Base-by-base conservation (phyloP, 2,888 invertebrate genomes). In the Lasioglossum morio region DNA sequence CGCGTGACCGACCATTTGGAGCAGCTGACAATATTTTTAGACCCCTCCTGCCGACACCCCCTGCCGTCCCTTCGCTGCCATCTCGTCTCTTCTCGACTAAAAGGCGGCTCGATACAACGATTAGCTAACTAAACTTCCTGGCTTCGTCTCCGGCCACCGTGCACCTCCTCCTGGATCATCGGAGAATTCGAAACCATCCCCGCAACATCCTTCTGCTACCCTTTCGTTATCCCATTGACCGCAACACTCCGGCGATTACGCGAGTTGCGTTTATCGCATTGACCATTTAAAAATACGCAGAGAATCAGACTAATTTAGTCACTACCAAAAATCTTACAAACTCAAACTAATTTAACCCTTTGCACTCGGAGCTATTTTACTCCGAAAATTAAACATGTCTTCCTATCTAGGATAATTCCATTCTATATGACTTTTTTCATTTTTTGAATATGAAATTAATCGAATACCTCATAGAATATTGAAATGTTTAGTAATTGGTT, bases 1-100 rank as follows among this genome's bases (percentile, higher is more conserved):
- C 92, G 93, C 93, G 91, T 90, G 92, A 91, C 84, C 92, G 92
- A 90, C 90, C 93, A 94, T 94, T 92, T 93, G 87, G 93, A 94
- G 92, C 94, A 92, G 84, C 87, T 83, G 77, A 89, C 87, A 89
- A 87, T 93, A 92, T 93, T 93, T 93, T 93, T 93, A 93, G 93
- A 92, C 87, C 89, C 84, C 70, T 77, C 73, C 81, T 72, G 79
- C 84, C 80, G 37, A 75, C 66, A 79, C n/a, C 72, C 74, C 53
- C 53, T 53, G n/a, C n/a, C 53, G 23, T 53, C 40, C 16, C 46
- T 74, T 78, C 70, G 73, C 34, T 16, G 82, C 81, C 74, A 78
- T 84, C 84, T 34, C 63, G 63, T 19, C 10, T 80, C 66, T 66
- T 70, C 63, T 30, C 40, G 46, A 60, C 81, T 89, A 81, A 89